Percentiles rank a stretch among this genome's conserved stretches.
phyloP scores from a whole-genome alignment of 1,140 invertebrate genomes.

The Diorhabda elongata region DNA sequence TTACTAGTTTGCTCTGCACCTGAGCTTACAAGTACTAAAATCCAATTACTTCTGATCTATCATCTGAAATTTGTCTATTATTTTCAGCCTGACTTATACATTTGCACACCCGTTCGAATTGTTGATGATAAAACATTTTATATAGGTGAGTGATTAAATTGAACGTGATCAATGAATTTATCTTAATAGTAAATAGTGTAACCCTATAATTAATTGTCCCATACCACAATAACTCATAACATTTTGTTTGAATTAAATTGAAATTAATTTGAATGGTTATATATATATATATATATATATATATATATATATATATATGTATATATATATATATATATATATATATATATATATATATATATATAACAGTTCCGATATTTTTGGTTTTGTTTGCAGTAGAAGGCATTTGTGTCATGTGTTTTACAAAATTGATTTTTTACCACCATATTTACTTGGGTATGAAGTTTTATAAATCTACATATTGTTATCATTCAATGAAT shows the following conservation, averaged over 20 bases:
- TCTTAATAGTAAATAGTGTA: no score
- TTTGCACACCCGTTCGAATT: conserved; percentile 79
- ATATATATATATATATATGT: neutral
- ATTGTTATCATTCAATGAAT: neutral
- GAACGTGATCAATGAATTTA: no score
- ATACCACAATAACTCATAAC: no score
- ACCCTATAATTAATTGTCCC: no score
- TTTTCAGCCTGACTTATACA: conserved; percentile 76
- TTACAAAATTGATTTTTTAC: neutral
- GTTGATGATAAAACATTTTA: conserved; percentile 67
- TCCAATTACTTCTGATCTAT: neutral
- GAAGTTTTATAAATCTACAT: neutral
- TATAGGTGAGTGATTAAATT: conserved; percentile 56
- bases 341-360: neutral
- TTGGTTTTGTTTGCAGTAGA: no score
- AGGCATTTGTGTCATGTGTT: no score
- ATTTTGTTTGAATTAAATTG: neutral
- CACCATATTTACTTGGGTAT: neutral
- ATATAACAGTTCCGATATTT: neutral
- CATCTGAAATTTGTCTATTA: conserved; percentile 23
- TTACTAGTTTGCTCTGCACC: neutral
- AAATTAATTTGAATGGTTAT: neutral
- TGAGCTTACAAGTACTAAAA: neutral
- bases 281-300: neutral
- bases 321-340: neutral